Conservation (phyloP, 2,113 vertebrate genomes). For the Xenopus borealis region DNA sequence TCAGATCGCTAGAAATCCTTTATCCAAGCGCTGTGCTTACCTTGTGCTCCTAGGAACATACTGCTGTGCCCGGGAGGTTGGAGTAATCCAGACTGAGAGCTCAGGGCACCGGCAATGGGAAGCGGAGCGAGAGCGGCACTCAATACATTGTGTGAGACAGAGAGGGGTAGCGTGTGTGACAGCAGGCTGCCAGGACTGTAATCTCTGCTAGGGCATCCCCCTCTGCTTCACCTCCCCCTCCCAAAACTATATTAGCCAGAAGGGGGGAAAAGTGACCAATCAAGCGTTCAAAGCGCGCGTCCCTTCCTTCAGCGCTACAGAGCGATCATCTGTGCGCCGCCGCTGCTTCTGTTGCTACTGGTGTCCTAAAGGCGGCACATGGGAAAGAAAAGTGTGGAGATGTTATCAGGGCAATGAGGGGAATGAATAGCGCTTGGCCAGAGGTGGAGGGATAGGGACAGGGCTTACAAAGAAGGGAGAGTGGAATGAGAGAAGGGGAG, state of each 20-base stretch:
- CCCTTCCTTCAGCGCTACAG: constrained; percentile 19
- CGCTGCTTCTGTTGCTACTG: not conserved
- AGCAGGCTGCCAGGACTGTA: constrained; percentile 41
- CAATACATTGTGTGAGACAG: not conserved
- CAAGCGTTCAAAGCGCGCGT: constrained; percentile 22
- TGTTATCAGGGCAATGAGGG: constrained; percentile 7
- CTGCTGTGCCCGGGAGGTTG: constrained; percentile 10
- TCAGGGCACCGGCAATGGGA: not conserved
- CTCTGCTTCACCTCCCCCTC: constrained; percentile 35
- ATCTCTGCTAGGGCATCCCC: constrained; percentile 35
- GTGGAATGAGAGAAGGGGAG: not conserved
- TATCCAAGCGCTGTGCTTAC: constrained; percentile 10
- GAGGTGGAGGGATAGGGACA: not conserved
- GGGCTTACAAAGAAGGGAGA: not conserved
- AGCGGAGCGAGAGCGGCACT: constrained; percentile 24
- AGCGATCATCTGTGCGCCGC: constrained; percentile 12
- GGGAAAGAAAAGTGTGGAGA: constrained; percentile 13
- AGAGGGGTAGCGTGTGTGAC: constrained; percentile 31
- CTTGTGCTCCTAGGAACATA: constrained; percentile 26
- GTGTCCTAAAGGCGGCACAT: constrained; percentile 8
- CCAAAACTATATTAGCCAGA: constrained; percentile 44
- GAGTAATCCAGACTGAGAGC: constrained; percentile 34
- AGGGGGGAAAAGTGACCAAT: constrained; percentile 38
- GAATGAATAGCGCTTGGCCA: constrained; percentile 7
- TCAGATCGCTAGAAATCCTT: not conserved